Evolutionary conservation across 2,113 vertebrate genomes (phyloP).

Genomic region (Gadus macrocephalus): DNA sequence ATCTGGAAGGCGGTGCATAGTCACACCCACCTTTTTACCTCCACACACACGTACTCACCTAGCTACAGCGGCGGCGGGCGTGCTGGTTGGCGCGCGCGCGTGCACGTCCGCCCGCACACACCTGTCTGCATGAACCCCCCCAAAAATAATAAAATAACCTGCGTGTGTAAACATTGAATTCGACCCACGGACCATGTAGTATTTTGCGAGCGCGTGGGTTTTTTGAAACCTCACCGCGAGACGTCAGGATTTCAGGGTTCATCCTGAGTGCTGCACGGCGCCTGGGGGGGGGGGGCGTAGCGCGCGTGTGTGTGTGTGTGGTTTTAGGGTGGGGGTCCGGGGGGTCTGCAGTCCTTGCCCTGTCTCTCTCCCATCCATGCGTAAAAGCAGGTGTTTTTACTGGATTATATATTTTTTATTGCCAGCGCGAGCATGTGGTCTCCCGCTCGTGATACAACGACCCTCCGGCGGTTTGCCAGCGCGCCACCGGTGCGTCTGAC

Average conservation of each 20-base stretch:
- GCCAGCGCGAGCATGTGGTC: slow-evolving; percentile 8
- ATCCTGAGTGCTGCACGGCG: slow-evolving; percentile 67
- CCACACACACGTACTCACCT: background rate
- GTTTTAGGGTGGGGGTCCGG: background rate
- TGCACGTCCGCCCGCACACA: slow-evolving; percentile 25
- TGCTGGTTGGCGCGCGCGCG: background rate
- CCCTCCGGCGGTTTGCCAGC: slow-evolving; percentile 11
- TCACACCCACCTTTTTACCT: slow-evolving; percentile 33
- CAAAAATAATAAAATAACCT: background rate
- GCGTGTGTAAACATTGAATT: slow-evolving; percentile 17
- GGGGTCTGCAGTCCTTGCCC: slow-evolving; percentile 27
- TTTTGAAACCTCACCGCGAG: slow-evolving; percentile 41
- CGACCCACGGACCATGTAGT: background rate
- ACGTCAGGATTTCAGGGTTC: slow-evolving; percentile 66
- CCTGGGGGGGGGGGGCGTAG: slow-evolving; percentile 38
- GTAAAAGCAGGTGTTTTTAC: background rate
- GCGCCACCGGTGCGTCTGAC: background rate
- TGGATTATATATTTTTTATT: slow-evolving; percentile 6
- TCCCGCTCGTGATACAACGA: background rate
- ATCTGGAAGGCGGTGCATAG: slow-evolving; percentile 1
- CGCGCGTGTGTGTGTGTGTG: background rate
- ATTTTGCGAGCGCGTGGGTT: slow-evolving; percentile 4
- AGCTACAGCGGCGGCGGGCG: background rate
- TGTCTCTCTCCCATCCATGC: slow-evolving; percentile 2
- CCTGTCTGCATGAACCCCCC: background rate